Evolutionary conservation across 2,888 invertebrate species (phyloP).

Genomic region (Cryptocephalus primarius): DNA sequence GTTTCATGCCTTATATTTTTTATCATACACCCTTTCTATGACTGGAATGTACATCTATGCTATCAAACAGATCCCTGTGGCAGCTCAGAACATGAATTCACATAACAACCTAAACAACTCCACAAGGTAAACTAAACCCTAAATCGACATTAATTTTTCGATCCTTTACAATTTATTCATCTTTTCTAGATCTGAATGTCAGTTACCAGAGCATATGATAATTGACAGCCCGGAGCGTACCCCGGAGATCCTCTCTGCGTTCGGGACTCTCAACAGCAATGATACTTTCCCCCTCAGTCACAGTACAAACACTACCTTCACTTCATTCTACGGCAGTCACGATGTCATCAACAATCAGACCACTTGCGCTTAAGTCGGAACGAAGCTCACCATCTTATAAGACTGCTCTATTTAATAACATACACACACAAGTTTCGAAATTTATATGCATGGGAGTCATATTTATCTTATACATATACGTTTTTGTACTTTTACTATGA

Average conservation of each 20-base stretch:
- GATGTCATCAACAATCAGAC: constrained; percentile 28
- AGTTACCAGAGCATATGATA: constrained; percentile 32
- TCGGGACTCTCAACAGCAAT: constrained; percentile 38
- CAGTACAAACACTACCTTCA: constrained; percentile 44
- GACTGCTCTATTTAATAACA: too few relatives aligned
- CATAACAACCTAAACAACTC: constrained; percentile 28
- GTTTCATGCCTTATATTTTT: constrained; percentile 75
- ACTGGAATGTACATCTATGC: constrained; percentile 58
- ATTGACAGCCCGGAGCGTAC: constrained; percentile 30
- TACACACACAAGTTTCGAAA: too few relatives aligned
- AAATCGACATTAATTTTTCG: neutral
- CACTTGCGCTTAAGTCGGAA: constrained; percentile 17
- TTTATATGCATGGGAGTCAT: too few relatives aligned
- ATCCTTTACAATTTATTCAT: neutral
- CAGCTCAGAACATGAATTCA: constrained; percentile 29
- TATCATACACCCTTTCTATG: constrained; percentile 67
- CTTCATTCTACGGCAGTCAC: constrained; percentile 44
- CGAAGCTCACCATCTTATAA: too few relatives aligned
- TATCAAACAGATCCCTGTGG: constrained; percentile 48
- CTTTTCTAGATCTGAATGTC: constrained; percentile 26
- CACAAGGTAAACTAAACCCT: constrained; percentile 20
- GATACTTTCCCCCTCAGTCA: constrained; percentile 40
- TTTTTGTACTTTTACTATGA: too few relatives aligned
- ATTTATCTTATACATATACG: too few relatives aligned
- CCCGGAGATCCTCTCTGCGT: constrained; percentile 36